Evolutionary conservation across 2,888 invertebrate genomes (phyloP), one percentile per base, ranked within the genome.

Genomic region (Deilephila elpenor): DNA sequence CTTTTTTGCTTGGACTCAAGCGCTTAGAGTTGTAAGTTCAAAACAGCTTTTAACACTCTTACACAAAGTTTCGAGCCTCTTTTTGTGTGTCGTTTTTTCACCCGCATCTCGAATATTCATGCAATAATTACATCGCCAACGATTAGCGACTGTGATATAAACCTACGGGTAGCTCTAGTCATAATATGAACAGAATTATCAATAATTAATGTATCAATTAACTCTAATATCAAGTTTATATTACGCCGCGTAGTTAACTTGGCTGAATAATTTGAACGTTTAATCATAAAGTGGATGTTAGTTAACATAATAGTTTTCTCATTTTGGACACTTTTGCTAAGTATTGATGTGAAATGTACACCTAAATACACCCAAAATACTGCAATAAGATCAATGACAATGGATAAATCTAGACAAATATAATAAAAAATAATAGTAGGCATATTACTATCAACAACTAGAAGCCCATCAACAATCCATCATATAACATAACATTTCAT

Each of bases 21-120:
- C 90, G 90, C 89, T 91, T 87, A 85, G 88, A 89, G 89, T 90
- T 91, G 88, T 86, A 89, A 92, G 89, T 93, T 93, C 87, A 87
- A 89, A 93, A 90, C 90, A 90, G 91, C 92, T 91, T 90, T 93
- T 90, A 91, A 89, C 91, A 89, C 89, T 88, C 85, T 85, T 80
- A 86, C 84, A 79, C 79, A 78, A 87, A 89, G 76, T 78, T 79
- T 74, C 75, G 71, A 59, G 75, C 77, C 71, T 78, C 75, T 67
- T 74, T 75, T 74, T 75, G 37, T 76, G 59, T 75, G 71, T 29
- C 61, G 19, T 61, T 70, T 20, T 73, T 70, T 29, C 29, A 71
- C 71, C 8, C 20, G 60, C 51, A 60, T 60, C 71, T 60, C 19
- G 17, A 37, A 60, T 71, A 60, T 71, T 71, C 44, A 3, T 51